A percentile compares a stretch with the other conserved stretches of the same genome.
phyloP scores from a whole-genome alignment of 2,797 vertebrate species.

The Poeciliopsis turneri region DNA sequence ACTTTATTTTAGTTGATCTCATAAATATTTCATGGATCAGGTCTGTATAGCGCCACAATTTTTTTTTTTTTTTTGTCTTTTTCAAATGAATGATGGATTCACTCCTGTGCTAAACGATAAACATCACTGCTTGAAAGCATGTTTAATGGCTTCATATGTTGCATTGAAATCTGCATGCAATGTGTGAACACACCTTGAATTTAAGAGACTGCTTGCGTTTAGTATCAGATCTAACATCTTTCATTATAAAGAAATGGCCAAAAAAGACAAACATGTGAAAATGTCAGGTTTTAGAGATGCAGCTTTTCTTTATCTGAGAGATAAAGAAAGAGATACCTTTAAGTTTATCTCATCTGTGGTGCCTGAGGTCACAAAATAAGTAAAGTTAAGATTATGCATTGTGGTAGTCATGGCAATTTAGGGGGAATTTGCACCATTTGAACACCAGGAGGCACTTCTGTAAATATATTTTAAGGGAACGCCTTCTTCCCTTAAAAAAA shows the following conservation, averaged over 20 bases:
- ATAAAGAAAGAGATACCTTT: not conserved
- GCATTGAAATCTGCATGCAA: not conserved
- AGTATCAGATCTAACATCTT: not conserved
- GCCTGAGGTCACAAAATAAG: not conserved
- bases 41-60: not conserved
- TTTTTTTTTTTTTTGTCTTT: not conserved
- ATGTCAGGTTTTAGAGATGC: not conserved
- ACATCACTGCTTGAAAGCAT: not conserved
- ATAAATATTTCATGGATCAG: not conserved
- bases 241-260: not conserved
- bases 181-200: not conserved
- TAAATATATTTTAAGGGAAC: not conserved
- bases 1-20: not conserved
- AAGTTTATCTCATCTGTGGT: not conserved
- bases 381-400: not conserved
- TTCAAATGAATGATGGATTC: not conserved
- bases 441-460: not conserved
- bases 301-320: not conserved
- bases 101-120: too few species aligned
- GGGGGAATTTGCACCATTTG: not conserved
- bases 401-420: not conserved
- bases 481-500: not conserved
- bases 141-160: not conserved
- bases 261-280: not conserved
- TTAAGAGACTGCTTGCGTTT: not conserved